Conservation (phyloP, 2,888 invertebrate species). For the Podotricha telesiphe region DNA sequence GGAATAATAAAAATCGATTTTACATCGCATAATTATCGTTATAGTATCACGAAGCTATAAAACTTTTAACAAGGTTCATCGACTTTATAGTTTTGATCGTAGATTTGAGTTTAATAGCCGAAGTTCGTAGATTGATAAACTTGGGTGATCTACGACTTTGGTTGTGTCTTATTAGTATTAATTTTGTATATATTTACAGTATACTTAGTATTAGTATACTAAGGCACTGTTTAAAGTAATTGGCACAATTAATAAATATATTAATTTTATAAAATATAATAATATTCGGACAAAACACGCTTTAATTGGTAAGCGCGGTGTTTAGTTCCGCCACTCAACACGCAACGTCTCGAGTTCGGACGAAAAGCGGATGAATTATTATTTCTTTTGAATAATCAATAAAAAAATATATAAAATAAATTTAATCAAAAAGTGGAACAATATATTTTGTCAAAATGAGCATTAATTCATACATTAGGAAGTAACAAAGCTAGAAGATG, state of each 20-base stretch:
- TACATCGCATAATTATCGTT: not conserved
- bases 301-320: too few species aligned
- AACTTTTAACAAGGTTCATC: slow-evolving; percentile 35
- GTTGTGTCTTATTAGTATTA: not conserved
- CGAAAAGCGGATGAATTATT: too few species aligned
- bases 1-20: not conserved
- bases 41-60: slow-evolving; percentile 20
- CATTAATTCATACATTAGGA: slow-evolving; percentile 3
- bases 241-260: too few species aligned
- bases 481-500: not conserved
- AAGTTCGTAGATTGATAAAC: slow-evolving; percentile 37
- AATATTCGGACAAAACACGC: too few species aligned
- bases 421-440: not conserved
- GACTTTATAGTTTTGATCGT: slow-evolving; percentile 29
- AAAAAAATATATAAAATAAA: not conserved
- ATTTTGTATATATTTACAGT: not conserved
- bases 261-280: too few species aligned
- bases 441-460: not conserved
- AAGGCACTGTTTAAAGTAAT: too few species aligned
- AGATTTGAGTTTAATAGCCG: slow-evolving; percentile 38
- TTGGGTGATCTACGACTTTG: slow-evolving; percentile 33
- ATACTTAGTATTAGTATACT: not conserved
- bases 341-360: too few species aligned
- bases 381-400: not conserved
- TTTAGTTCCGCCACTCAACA: too few species aligned